A percentile compares a stretch with the other conserved stretches of the same genome.
These are phyloP conservation scores for Graphium colonna DNA, from an alignment of 2,888 invertebrate species.

Conservation along the genomic window DNA sequence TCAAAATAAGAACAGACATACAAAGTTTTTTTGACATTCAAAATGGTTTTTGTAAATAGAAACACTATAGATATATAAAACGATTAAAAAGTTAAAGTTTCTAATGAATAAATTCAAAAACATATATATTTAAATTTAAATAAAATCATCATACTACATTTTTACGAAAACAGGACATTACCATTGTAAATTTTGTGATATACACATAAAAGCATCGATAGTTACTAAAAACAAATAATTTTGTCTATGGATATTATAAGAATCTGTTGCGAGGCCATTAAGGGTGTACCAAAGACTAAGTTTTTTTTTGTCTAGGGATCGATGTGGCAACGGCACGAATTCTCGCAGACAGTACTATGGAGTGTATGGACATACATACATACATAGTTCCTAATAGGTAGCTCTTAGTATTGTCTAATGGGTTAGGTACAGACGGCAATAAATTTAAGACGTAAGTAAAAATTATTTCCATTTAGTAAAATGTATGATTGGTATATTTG, in stretches of 20 bases:
- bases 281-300: constrained; percentile 1
- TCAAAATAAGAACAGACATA: no score
- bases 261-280: constrained; percentile 5
- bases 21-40: no score
- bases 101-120: no score
- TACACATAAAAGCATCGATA: not conserved
- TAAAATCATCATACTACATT: not conserved
- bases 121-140: no score
- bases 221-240: not conserved
- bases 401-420: not conserved
- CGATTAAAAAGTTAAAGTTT: no score
- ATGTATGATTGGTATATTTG: no score
- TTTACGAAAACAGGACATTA: not conserved
- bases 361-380: not conserved
- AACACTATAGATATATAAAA: no score
- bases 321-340: constrained; percentile 10
- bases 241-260: constrained; percentile 1
- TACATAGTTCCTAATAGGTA: not conserved
- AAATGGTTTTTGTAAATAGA: no score
- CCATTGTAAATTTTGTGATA: not conserved
- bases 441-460: no score
- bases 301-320: constrained; percentile 7
- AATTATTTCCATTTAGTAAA: no score
- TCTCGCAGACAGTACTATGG: constrained; percentile 4
- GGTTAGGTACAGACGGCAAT: not conserved